Conservation (phyloP, 1,140 invertebrate species). For the Drosophila truncata region DNA sequence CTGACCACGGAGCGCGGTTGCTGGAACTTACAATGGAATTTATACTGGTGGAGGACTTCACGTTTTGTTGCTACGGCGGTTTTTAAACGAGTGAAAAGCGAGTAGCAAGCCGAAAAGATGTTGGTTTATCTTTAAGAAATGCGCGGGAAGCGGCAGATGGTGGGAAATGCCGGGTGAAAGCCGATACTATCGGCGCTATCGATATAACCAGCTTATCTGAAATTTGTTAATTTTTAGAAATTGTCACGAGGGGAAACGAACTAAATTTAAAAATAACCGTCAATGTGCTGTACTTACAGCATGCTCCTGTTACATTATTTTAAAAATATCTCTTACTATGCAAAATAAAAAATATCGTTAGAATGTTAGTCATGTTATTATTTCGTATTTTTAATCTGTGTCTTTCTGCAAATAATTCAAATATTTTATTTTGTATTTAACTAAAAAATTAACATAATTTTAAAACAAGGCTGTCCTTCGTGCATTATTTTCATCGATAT, state of each 20-base stretch:
- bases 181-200: background rate
- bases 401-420: too few relatives aligned
- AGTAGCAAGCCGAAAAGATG: constrained; percentile 14
- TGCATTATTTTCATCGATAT: too few relatives aligned
- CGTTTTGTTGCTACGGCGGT: constrained; percentile 44
- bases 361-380: too few relatives aligned
- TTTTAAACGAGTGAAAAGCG: constrained; percentile 63
- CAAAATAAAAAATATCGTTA: too few relatives aligned
- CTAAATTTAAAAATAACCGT: background rate
- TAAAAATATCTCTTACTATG: too few relatives aligned
- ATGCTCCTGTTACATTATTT: too few relatives aligned
- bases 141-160: constrained; percentile 54
- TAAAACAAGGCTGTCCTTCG: background rate
- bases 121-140: constrained; percentile 38
- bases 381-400: too few relatives aligned
- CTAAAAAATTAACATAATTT: background rate
- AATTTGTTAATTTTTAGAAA: background rate
- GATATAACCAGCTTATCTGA: background rate
- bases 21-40: constrained; percentile 49
- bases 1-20: background rate
- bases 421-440: too few relatives aligned
- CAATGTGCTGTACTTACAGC: background rate
- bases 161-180: background rate
- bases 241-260: background rate
- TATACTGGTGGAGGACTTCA: constrained; percentile 2